A percentile compares a stretch with the other conserved stretches of the same genome.
Evolutionary conservation across 1,140 invertebrate genomes (phyloP).

Genomic region (Lordiphosa clarofinis): DNA sequence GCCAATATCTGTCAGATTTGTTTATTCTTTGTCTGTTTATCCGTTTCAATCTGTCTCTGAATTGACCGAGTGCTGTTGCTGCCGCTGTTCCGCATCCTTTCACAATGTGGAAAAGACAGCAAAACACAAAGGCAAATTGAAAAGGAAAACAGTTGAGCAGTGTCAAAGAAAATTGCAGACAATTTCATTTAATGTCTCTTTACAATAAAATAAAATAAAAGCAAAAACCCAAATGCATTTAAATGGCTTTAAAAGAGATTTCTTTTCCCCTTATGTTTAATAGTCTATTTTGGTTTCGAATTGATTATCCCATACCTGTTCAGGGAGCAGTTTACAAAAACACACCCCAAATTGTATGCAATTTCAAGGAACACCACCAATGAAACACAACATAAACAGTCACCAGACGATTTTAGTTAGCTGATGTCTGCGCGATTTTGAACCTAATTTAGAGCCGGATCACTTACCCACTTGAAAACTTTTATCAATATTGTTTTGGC

Average conservation of each 20-base stretch:
- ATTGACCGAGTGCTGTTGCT: constrained; percentile 1
- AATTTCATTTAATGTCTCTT: constrained; percentile 6
- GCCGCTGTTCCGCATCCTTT: neutral
- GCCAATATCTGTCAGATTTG: constrained; percentile 8
- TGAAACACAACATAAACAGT: constrained; percentile 27
- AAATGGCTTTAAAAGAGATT: neutral
- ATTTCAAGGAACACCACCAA: constrained; percentile 69
- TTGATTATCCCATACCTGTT: constrained; percentile 75
- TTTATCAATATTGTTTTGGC: no score
- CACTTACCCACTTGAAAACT: constrained; percentile 17
- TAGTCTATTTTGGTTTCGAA: constrained; percentile 25
- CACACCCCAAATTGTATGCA: constrained; percentile 61
- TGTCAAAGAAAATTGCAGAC: constrained; percentile 9
- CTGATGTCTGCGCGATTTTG: neutral
- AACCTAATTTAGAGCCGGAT: constrained; percentile 17
- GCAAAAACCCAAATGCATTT: neutral
- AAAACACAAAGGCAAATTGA: constrained; percentile 11
- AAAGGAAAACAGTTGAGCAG: constrained; percentile 8
- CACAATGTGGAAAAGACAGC: constrained; percentile 7
- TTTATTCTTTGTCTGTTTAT: constrained; percentile 10
- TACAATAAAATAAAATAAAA: neutral
- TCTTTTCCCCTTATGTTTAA: no score
- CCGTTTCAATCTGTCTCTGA: constrained; percentile 10
- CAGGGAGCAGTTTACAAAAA: constrained; percentile 45
- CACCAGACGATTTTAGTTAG: constrained; percentile 32